These are phyloP conservation scores for Venustoraphidia nigricollis DNA, from an alignment of 2,888 invertebrate genomes.

Conservation along the genomic window DNA sequence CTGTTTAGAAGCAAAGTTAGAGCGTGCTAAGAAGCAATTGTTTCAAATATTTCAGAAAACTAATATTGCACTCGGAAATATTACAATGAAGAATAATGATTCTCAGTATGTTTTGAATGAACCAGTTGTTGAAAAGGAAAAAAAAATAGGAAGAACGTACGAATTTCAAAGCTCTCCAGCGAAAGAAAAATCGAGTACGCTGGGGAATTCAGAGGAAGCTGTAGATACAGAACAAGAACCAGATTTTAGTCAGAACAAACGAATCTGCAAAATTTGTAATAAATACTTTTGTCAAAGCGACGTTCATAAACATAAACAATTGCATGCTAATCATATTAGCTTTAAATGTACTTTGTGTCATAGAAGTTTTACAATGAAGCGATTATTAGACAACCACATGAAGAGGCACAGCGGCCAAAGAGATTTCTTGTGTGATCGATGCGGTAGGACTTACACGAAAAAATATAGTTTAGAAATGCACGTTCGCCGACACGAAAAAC, in stretches of 20 bases:
- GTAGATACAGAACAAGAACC: not conserved
- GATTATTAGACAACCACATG: conserved; percentile 18
- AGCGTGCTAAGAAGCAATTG: conserved; percentile 20
- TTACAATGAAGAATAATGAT: not conserved
- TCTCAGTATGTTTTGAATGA: too few relatives aligned
- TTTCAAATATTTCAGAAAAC: conserved; percentile 20
- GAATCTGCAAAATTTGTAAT: conserved; percentile 5
- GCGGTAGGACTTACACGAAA: conserved; percentile 19
- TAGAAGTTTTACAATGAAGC: conserved; percentile 18
- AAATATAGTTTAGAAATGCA: conserved; percentile 6
- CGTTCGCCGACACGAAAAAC: conserved; percentile 6
- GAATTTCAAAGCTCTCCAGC: not conserved
- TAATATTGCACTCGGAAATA: not conserved
- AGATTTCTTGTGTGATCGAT: conserved; percentile 22
- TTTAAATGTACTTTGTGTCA: conserved; percentile 22
- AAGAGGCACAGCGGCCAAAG: conserved; percentile 17
- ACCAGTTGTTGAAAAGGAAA: conserved; percentile 8
- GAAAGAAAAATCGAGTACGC: conserved; percentile 10
- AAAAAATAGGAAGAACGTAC: not conserved
- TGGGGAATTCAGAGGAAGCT: not conserved
- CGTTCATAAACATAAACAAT: conserved; percentile 3
- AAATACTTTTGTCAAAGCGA: conserved; percentile 4
- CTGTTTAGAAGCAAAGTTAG: conserved; percentile 24
- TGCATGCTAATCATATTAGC: conserved; percentile 7
- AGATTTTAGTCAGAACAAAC: not conserved